Evolutionary conservation across 53 echinoderm and acorn worm species (phyloP).

Genomic region (Glandiceps talaboti): DNA sequence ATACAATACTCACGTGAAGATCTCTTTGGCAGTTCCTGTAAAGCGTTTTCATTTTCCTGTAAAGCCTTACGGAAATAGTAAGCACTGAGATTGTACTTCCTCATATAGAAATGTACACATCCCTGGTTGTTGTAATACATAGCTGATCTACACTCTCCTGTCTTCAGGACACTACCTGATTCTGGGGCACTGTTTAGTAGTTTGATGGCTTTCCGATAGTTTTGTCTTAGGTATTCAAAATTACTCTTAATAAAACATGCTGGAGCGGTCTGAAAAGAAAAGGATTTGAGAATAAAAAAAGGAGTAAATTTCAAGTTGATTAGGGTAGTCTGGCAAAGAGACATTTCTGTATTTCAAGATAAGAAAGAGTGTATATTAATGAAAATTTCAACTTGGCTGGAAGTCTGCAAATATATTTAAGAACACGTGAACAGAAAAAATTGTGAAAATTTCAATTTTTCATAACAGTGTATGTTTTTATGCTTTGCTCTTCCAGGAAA

Average conservation of each 20-base stretch:
- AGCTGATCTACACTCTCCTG: constrained; percentile 69
- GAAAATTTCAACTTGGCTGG: too few species aligned
- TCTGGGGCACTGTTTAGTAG: constrained; percentile 83
- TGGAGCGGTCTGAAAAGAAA: constrained; percentile 29
- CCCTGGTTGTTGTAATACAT: constrained; percentile 92
- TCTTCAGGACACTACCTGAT: constrained; percentile 44
- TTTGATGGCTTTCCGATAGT: constrained; percentile 94
- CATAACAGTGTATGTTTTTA: too few species aligned
- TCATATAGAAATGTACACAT: constrained; percentile 84
- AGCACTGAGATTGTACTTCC: constrained; percentile 76
- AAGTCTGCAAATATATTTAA: too few species aligned
- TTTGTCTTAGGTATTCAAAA: constrained; percentile 94
- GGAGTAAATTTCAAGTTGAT: neutral
- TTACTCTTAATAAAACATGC: constrained; percentile 88
- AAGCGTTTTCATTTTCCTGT: constrained; percentile 66
- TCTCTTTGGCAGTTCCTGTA: constrained; percentile 66
- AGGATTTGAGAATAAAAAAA: neutral
- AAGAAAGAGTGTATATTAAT: neutral
- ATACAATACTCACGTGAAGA: constrained; percentile 41
- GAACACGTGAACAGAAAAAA: too few species aligned
- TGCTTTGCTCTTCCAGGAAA: too few species aligned
- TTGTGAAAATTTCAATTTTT: too few species aligned
- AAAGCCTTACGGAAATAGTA: constrained; percentile 79
- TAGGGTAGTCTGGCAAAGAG: neutral
- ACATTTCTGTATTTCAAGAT: neutral